A percentile compares a stretch with the other conserved stretches of the same genome.
Conservation (phyloP, 2,888 invertebrate species). For the Xestia c-nigrum region DNA sequence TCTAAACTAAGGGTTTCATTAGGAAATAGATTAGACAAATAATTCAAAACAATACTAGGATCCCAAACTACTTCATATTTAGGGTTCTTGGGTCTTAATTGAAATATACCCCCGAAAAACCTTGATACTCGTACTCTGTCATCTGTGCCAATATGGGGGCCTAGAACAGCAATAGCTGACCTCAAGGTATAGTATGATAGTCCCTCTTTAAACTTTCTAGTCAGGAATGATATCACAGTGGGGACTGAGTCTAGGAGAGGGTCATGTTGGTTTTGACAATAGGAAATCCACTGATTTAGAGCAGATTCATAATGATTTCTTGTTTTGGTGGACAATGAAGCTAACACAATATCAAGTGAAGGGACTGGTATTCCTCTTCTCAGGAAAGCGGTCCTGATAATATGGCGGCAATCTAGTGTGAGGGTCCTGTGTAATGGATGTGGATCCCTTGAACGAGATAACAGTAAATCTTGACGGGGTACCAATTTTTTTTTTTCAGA, state of each 20-base stretch:
- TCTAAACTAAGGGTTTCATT: conserved; percentile 33
- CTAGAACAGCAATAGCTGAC: conserved; percentile 19
- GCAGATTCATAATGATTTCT: conserved; percentile 17
- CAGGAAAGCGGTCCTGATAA: no score
- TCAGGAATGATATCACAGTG: no score
- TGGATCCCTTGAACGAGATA: no score
- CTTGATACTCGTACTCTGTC: conserved; percentile 18
- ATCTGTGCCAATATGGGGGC: conserved; percentile 5
- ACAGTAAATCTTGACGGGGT: not conserved
- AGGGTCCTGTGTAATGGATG: no score
- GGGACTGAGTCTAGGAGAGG: no score
- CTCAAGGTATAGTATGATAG: conserved; percentile 6
- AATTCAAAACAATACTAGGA: conserved; percentile 23
- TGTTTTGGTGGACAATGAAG: no score
- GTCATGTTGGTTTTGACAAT: no score
- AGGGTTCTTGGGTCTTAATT: conserved; percentile 28
- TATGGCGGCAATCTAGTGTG: no score
- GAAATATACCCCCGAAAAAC: conserved; percentile 32
- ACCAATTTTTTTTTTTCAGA: not conserved
- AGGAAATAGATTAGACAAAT: conserved; percentile 19
- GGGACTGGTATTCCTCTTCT: no score
- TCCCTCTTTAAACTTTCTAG: no score
- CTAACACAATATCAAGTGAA: no score
- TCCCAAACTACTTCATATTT: conserved; percentile 46
- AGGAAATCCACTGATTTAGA: conserved; percentile 15